Base-by-base conservation (phyloP, 1,140 invertebrate species). In the Lepeophtheirus salmonis region DNA sequence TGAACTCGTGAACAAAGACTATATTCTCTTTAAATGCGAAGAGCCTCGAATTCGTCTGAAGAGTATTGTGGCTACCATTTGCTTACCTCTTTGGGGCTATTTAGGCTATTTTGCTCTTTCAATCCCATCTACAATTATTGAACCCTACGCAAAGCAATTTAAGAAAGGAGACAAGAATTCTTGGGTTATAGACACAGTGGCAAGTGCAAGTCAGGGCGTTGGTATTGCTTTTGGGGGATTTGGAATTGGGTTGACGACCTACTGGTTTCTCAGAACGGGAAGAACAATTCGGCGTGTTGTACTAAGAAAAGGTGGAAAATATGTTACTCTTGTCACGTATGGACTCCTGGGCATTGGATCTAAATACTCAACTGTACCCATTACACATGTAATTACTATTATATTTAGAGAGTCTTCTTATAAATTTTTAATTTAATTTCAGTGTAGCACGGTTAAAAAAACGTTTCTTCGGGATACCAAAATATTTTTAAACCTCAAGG, bases 251-350 rank as follows among this genome's bases (percentile, higher is more conserved):
- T 2, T 57, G 13, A 57, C 20, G 3, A 2, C 26, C 1, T 57
- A 57, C 26, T 57, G 55, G 55, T 10, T 57, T 2, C 26, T 57
- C 13, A 17, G 55, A 2, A 57, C 16, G 6, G 16, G 22, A 18
- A 13, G 25, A n/a, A 57, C 55, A 1, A 25, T 57, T 10, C 21
- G 55, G 25, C 2, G 55, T 16, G 23, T 41, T 23, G 25, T 57
- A 17, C 20, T 57, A 14, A 21, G 55, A n/a, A 57, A 57, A 41
- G 55, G 55, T 17, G 55, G 55, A 14, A 54, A 57, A 57, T 25
- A 26, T 21, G 16, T 57, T 4, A 57, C 55, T 12, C 21, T 57
- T 16, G 55, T 57, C 13, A 57, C 55, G 20, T 57, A 57, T 57
- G 55, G 55, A 25, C 26, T 57, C 6, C 12, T 57, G 16, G 55